Evolutionary conservation across 2,797 vertebrate genomes (phyloP).

Genomic region (Epinephelus awoara): DNA sequence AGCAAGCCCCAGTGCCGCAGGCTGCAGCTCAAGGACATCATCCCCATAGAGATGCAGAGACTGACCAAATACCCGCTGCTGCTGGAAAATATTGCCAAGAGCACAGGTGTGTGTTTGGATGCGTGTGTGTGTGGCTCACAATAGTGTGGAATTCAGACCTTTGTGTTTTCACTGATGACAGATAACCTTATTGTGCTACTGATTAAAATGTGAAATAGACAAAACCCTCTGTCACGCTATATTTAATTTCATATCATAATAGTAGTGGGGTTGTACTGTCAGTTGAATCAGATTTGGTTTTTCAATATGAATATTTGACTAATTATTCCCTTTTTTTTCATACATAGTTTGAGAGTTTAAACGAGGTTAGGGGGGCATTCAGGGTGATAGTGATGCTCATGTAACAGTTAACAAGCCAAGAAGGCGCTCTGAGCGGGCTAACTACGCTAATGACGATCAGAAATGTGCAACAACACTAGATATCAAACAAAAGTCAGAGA

Average conservation of each 20-base stretch:
- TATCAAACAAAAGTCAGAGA: too few relatives aligned
- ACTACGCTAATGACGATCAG: too few relatives aligned
- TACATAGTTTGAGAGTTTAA: too few relatives aligned
- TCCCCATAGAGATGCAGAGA: constrained; percentile 94
- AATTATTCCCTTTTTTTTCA: too few relatives aligned
- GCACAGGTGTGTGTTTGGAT: constrained; percentile 85
- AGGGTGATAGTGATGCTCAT: too few relatives aligned
- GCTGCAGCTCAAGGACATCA: constrained; percentile 95
- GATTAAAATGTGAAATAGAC: background rate
- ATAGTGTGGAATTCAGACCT: background rate
- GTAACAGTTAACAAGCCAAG: too few relatives aligned
- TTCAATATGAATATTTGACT: too few relatives aligned
- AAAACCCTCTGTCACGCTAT: background rate
- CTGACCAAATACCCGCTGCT: constrained; percentile 94
- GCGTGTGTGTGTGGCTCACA: background rate
- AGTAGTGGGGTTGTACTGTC: too few relatives aligned
- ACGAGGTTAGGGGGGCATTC: too few relatives aligned
- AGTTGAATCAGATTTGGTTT: too few relatives aligned
- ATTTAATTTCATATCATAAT: background rate
- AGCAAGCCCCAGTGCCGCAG: constrained; percentile 92
- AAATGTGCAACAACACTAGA: too few relatives aligned
- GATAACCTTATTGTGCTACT: background rate
- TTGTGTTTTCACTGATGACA: background rate
- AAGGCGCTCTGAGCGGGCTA: too few relatives aligned
- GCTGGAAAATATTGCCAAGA: constrained; percentile 93